Evolutionary conservation across 2,888 invertebrate species (phyloP), one percentile per base, ranked within the genome.

Genomic region (Drosophila emarginata): DNA sequence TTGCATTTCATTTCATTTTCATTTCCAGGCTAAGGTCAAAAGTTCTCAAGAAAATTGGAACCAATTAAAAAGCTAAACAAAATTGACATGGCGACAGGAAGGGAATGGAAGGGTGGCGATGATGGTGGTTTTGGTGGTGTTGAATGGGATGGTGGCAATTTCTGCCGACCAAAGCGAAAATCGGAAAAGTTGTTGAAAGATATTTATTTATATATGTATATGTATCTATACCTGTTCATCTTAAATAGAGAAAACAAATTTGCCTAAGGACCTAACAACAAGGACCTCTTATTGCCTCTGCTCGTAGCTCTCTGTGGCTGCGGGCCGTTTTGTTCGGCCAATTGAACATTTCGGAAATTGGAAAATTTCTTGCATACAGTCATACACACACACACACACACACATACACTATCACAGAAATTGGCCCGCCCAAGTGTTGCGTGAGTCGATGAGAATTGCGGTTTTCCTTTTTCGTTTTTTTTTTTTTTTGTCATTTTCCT

Each of bases 281-380:
- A 57, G 52, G 26, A 26, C 26, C 52, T 52, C 52, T 45, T 77
- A 67, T 78, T 72, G 79, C 14, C 60, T 9, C 28, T 18, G 23
- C 32, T 50, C 21, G 32, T 11, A 14, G 23, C 21, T 9, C 37
- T 39, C 58, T 52, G 65, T 51, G 61, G 62, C 61, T 77, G 88
- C 86, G 83, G 82, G 82, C 80, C 80, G 74, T 79, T 80, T 85
- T 73, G 92, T 93, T 60, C 94, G 94, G 11, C 89, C 89, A 74
- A 71, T 91, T 94, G 70, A 91, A 92, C 78, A 86, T 93, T 21
- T 91, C 89, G 54, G 78, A 92, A 77, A 87, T 94, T 65, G 94
- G 94, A 36, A 45, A 88, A 86, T 80, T 94, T 93, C 92, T 90
- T 89, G 64, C 54, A 58, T 9, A 54, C 26, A 58, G 32, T 9